These are phyloP conservation scores for Trichonephila clavata DNA, from an alignment of 1,140 invertebrate genomes.

Conservation along the genomic window DNA sequence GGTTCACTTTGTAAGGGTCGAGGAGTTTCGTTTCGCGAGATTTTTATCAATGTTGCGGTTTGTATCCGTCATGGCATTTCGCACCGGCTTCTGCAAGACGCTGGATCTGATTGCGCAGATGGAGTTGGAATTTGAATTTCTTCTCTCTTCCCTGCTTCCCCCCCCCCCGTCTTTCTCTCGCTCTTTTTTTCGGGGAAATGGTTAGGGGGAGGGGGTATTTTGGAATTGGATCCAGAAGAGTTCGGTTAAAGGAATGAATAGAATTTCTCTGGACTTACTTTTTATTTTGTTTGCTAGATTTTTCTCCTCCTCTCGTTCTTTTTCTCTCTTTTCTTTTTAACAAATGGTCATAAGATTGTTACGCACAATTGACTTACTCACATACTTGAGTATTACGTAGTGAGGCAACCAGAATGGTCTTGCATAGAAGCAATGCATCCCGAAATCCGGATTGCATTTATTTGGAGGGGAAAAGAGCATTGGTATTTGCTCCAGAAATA, in stretches of 20 bases:
- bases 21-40: background rate
- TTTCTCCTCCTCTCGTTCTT: too few species aligned
- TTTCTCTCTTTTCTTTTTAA: too few species aligned
- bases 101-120: conserved; percentile 20
- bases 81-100: background rate
- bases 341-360: too few species aligned
- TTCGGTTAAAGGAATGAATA: background rate
- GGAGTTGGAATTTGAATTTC: conserved; percentile 12
- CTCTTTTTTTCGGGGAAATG: background rate
- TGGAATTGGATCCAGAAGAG: conserved; percentile 7
- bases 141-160: background rate
- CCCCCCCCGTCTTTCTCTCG: background rate
- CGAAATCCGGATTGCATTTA: too few species aligned
- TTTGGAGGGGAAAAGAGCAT: too few species aligned
- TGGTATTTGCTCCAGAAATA: too few species aligned
- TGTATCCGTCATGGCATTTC: background rate
- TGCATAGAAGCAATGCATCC: too few species aligned
- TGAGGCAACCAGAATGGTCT: too few species aligned
- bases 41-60: conserved; percentile 22
- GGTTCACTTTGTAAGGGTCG: background rate
- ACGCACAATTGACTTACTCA: too few species aligned
- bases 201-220: background rate
- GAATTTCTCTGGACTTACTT: background rate
- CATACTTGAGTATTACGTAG: too few species aligned
- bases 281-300: background rate